phyloP scores from a whole-genome alignment of 2,113 vertebrate species.

The Probosciger aterrimus region DNA sequence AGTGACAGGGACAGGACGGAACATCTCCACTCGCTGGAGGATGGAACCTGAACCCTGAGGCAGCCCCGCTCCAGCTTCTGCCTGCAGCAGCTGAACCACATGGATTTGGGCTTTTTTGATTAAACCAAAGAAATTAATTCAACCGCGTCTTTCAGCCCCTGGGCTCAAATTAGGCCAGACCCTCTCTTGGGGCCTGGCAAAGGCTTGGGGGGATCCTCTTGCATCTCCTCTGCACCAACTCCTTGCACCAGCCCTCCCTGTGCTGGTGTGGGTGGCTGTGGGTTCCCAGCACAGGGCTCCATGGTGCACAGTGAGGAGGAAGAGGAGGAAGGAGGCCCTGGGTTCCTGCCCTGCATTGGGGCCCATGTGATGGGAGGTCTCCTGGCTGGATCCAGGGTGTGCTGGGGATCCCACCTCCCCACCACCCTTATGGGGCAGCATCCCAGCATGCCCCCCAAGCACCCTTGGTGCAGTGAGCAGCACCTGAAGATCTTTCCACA shows the following conservation, averaged over 20 bases:
- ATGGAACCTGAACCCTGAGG: not conserved
- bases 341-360: not conserved
- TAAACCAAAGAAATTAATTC: conserved; percentile 48
- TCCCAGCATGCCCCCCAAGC: not conserved
- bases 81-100: not conserved
- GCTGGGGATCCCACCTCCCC: not conserved
- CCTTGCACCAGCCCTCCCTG: not conserved
- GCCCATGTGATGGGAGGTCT: rapidly evolving
- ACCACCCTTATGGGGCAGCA: not conserved
- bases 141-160: not conserved
- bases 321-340: not conserved
- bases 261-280: not conserved
- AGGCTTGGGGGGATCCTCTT: not conserved
- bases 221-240: not conserved
- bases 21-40: not conserved
- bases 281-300: not conserved
- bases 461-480: not conserved
- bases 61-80: rapidly evolving
- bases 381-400: rapidly evolving
- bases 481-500: not conserved
- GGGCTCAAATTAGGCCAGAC: not conserved
- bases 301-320: not conserved
- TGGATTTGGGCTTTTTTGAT: not conserved
- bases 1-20: not conserved
- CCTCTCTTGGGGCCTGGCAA: not conserved